Evolutionary conservation across 2,888 invertebrate genomes (phyloP).

Genomic region (Limenitis camilla): DNA sequence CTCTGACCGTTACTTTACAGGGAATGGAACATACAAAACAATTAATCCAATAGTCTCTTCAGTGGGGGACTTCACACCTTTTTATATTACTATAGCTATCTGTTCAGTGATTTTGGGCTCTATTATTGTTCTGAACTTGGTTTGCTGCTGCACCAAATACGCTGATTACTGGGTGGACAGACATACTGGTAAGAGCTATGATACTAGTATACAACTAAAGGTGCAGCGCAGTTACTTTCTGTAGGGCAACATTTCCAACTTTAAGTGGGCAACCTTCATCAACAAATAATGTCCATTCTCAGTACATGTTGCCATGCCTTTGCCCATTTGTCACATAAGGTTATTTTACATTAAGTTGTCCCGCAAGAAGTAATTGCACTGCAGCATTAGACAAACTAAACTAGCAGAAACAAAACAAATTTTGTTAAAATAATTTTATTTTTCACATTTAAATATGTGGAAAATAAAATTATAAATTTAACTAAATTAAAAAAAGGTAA

Average conservation of each 20-base stretch:
- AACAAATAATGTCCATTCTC: no score
- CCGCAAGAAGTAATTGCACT: no score
- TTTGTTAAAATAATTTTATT: no score
- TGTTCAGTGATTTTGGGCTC: conserved; percentile 81
- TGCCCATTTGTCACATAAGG: no score
- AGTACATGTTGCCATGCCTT: no score
- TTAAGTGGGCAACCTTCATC: no score
- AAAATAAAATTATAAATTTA: background rate
- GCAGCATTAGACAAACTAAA: no score
- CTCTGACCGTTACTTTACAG: conserved; percentile 60
- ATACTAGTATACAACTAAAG: background rate
- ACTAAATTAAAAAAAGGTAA: background rate
- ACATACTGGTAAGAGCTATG: conserved; percentile 77
- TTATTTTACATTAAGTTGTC: no score
- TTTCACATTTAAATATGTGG: background rate
- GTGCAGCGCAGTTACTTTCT: background rate
- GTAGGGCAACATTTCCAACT: no score
- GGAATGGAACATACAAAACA: conserved; percentile 54
- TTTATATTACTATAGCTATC: conserved; percentile 87
- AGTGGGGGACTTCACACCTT: conserved; percentile 85
- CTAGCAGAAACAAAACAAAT: no score
- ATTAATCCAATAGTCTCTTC: conserved; percentile 49
- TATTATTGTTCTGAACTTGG: conserved; percentile 83
- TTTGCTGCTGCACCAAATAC: conserved; percentile 87
- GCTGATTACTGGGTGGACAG: conserved; percentile 87